A percentile compares a stretch with the other conserved stretches of the same genome.
Evolutionary conservation across 2,888 invertebrate genomes (phyloP).

Genomic region (Sipunculus nudus): DNA sequence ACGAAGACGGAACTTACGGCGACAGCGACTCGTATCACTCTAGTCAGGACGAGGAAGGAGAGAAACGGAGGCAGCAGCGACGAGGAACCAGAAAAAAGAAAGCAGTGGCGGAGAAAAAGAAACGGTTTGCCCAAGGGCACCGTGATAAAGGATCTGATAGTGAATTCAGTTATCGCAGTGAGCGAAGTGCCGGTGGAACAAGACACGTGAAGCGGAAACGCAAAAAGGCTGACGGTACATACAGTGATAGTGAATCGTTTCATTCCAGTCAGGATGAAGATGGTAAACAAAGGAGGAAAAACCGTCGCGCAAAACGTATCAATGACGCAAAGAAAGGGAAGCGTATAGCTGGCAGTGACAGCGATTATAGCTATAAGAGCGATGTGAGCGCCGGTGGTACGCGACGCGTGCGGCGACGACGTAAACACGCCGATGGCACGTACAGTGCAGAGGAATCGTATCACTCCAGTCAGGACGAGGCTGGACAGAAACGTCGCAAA

Average conservation of each 20-base stretch:
- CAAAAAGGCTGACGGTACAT: conserved; percentile 59
- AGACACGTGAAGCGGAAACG: conserved; percentile 55
- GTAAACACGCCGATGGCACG: conserved; percentile 59
- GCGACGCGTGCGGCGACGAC: conserved; percentile 52
- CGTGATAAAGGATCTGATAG: conserved; percentile 55
- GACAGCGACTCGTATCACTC: conserved; percentile 57
- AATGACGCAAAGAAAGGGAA: conserved; percentile 32
- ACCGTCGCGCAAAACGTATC: conserved; percentile 54
- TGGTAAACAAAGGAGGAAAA: conserved; percentile 54
- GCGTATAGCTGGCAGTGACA: conserved; percentile 58
- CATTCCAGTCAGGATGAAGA: conserved; percentile 59
- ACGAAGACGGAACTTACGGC: conserved; percentile 59
- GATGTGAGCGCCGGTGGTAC: conserved; percentile 61
- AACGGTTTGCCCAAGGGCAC: conserved; percentile 40
- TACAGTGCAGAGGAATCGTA: conserved; percentile 59
- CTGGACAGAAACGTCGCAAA: conserved; percentile 44
- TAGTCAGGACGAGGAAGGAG: conserved; percentile 18
- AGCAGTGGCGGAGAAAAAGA: conserved; percentile 36
- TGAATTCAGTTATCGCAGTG: conserved; percentile 59
- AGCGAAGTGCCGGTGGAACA: conserved; percentile 60
- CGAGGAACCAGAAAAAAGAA: conserved; percentile 1
- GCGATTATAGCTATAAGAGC: conserved; percentile 62
- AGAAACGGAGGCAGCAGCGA: conserved; percentile 13
- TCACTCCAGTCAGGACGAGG: conserved; percentile 58
- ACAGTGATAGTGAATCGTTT: conserved; percentile 58